phyloP scores from a whole-genome alignment of 2,888 invertebrate genomes.

The Malthinus seriepunctatus region DNA sequence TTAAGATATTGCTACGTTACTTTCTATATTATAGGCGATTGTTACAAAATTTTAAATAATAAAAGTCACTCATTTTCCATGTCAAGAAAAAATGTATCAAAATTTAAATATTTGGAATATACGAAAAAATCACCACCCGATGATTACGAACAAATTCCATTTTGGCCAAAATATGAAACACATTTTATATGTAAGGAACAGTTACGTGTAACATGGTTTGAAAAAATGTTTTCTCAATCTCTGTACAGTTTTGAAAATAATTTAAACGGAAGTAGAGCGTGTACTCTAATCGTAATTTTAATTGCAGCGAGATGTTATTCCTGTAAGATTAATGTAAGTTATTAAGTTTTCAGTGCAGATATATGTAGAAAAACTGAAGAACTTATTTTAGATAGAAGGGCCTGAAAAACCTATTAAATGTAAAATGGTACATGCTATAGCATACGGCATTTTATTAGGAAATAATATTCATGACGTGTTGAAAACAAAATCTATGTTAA shows the following conservation, averaged over 20 bases:
- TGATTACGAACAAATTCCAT: slow-evolving; percentile 40
- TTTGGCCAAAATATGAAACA: slow-evolving; percentile 50
- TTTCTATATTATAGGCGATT: too few relatives aligned
- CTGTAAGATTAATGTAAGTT: slow-evolving; percentile 43
- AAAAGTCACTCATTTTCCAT: slow-evolving; percentile 9
- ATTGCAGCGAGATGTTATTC: slow-evolving; percentile 56
- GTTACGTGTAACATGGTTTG: slow-evolving; percentile 58
- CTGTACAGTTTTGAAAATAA: slow-evolving; percentile 57
- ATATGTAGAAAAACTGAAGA: slow-evolving; percentile 13
- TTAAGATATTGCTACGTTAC: too few relatives aligned
- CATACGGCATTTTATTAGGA: slow-evolving; percentile 62
- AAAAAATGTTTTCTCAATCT: slow-evolving; percentile 62
- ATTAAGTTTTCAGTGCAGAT: too few relatives aligned
- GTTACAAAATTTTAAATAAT: neutral
- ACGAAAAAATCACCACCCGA: slow-evolving; percentile 3
- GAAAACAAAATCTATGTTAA: slow-evolving; percentile 51
- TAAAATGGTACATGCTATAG: slow-evolving; percentile 56
- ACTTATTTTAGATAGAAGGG: slow-evolving; percentile 19
- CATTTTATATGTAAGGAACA: slow-evolving; percentile 41
- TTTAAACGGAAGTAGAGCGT: slow-evolving; percentile 62
- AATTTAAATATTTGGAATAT: slow-evolving; percentile 13
- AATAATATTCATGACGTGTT: slow-evolving; percentile 59
- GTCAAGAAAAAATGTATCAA: slow-evolving; percentile 19
- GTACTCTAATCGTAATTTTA: slow-evolving; percentile 64
- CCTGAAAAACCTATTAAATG: slow-evolving; percentile 27